Base-by-base conservation (phyloP, 2,113 vertebrate species). In the Tetraodon nigroviridis region DNA sequence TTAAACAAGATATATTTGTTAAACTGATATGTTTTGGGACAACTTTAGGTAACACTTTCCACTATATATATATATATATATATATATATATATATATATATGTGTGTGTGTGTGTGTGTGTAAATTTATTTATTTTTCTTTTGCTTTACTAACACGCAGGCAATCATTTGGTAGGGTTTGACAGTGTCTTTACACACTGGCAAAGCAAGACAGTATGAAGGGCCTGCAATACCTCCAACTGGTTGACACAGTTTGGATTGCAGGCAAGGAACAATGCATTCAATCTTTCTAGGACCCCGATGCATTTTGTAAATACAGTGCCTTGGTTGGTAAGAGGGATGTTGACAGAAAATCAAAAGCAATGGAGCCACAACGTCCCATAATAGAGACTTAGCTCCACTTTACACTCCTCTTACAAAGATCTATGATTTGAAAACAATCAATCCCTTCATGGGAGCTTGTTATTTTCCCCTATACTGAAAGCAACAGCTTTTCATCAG, bases 291-390 rank as follows among this genome's bases (percentile, higher is more conserved):
- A 81, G 83, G 84, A 83, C 69, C 69, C 53, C 22, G 51, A 70
- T 81, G 79, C 79, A 80, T 90, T 89, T 87, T 86, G 83, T 86
- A 85, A 88, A 89, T 82, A 83, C 84, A 76, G 69, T 64, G 80
- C 64, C 81, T 27, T 75, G 79, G 82, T 89, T 83, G 83, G 83
- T 84, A 82, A 89, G 84, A 90, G 73, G 80, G 85, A 88, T 87
- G 88, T 86, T 91, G 89, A 90, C 86, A 89, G 89, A 87, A 91
- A 90, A 90, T 90, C 87, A 89, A 90, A 89, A 86, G 86, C 85
- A 79, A 83, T 85, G 86, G 80, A 78, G 84, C 72, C 62, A 77
- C 78, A 71, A 69, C 76, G 58, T 82, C 80, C 82, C 75, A 85
- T 90, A 90, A 90, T 89, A 84, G 86, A 86, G 86, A 89, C 86